Base-by-base conservation (phyloP, 2,797 vertebrate genomes). In the Steatocranus sp. region DNA sequence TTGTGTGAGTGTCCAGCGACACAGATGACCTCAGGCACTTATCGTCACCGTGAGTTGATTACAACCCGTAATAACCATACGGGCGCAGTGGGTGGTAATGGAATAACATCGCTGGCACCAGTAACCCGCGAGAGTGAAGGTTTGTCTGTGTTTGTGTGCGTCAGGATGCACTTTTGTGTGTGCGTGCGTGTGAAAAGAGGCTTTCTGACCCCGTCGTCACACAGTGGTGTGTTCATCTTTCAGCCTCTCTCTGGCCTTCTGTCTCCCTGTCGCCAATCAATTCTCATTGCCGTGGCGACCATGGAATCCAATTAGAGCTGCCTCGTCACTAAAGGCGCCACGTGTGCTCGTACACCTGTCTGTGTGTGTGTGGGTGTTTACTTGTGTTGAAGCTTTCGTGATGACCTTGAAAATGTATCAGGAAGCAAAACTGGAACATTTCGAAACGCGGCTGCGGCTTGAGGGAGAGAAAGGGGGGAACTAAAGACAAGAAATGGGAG, bases 251-350 rank as follows among this genome's bases (percentile, higher is more conserved):
- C 43, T 25, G 27, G 20, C 27, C 80, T 41, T 76, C 49, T 66
- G 10, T 30, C 78, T 82, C 61, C 63, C 82, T 32, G 86, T 82
- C n/a, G 14, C 83, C 82, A 87, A 93, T 94, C 91, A 90, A 91
- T 93, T 90, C 83, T 87, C 87, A 78, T 85, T 56, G 41, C 83
- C 2, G 25, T 3, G 15, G 77, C 53, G 1, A 79, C 84, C 77
- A 2, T 86, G 79, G 75, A 76, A 93, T 91, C 85, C 84, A 90
- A 89, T 93, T 92, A 91, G 88, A 89, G 83, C 46, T 0, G 49
- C 83, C 38, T 81, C 56, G 20, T 84, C 82, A 78, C 63, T 36
- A 46, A 76, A 80, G 75, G 50, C 12, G 3, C 53, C 82, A 27
- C 56, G n/a, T 34, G 38, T 78, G 56, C 18, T 7, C 5, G 2